Base-by-base conservation (phyloP, 2,113 vertebrate species). In the Verasper variegatus region DNA sequence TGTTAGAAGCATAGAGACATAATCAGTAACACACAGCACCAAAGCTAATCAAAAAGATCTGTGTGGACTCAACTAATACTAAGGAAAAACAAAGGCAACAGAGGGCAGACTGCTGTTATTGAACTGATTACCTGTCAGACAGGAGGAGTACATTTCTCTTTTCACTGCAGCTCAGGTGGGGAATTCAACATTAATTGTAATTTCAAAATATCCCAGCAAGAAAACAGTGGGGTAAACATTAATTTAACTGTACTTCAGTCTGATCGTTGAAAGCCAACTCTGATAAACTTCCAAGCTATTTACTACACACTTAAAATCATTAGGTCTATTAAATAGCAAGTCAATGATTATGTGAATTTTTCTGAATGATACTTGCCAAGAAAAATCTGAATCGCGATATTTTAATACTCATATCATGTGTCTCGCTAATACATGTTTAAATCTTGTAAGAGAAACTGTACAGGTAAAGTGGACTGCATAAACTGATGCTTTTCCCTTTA, bases 11-110 rank as follows among this genome's bases (percentile, higher is more conserved):
- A 68, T 4, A 23, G 42, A 68, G 27, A 61, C 23, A 47, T 20
- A 62, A 55, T 83, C 27, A 75, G 49, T 3, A 68, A n/a, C 21
- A n/a, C 37, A 69, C n/a, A 59, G 67, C 66, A 66, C 61, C 76
- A 68, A 61, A 78, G 71, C 71, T 75, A 74, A 78, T 84, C 51
- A 85, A 76, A 35, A 79, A 18, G 18, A 62, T 64, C 71, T 40
- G 6, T 0, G 27, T 70, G 69, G 72, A 68, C 27, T 78, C 66
- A 62, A 63, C 56, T 51, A 65, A 75, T 60, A 35, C 14, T 3
- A 23, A 47, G 13, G 18, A 62, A 85, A 69, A 45, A 55, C n/a
- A 67, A 12, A 58, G 5, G n/a, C 31, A 58, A 42, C 20, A 23
- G 52, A 17, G 11, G n/a, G 20, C 4, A 26, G 40, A 17, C 21